phyloP scores from a whole-genome alignment of 2,888 invertebrate species.

The Temnothorax unifasciatus region DNA sequence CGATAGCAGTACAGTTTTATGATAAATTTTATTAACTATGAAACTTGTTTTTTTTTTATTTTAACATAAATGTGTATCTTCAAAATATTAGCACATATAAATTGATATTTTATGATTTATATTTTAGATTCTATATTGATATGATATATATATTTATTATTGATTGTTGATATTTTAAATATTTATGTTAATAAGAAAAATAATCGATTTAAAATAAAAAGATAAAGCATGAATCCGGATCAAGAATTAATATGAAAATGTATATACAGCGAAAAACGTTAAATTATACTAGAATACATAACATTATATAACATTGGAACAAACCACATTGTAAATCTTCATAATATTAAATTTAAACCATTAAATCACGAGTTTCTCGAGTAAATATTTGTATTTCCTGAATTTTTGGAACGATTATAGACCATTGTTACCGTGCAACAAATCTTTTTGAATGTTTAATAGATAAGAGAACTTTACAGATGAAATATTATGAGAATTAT shows the following conservation, averaged over 20 bases:
- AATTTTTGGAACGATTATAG: neutral
- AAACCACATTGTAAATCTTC: neutral
- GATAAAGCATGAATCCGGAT: neutral
- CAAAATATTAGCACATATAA: neutral
- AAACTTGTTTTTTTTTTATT: neutral
- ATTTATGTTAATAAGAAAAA: slow-evolving; percentile 10
- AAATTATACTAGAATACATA: neutral
- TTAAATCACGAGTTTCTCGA: neutral
- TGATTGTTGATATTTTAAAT: neutral
- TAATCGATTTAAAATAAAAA: neutral
- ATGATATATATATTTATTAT: neutral
- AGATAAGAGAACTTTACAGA: neutral
- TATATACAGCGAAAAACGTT: neutral
- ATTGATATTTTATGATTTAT: neutral
- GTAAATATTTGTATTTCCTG: neutral
- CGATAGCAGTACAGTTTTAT: neutral
- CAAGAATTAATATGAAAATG: neutral
- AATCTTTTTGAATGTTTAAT: neutral
- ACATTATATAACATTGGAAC: neutral
- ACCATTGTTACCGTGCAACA: neutral
- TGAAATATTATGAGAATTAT: neutral
- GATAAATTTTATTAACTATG: neutral
- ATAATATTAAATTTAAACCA: neutral
- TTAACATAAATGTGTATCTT: neutral
- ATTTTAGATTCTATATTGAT: neutral